Evolutionary conservation across 1,140 invertebrate species (phyloP).

Genomic region (Drosophila elegans): DNA sequence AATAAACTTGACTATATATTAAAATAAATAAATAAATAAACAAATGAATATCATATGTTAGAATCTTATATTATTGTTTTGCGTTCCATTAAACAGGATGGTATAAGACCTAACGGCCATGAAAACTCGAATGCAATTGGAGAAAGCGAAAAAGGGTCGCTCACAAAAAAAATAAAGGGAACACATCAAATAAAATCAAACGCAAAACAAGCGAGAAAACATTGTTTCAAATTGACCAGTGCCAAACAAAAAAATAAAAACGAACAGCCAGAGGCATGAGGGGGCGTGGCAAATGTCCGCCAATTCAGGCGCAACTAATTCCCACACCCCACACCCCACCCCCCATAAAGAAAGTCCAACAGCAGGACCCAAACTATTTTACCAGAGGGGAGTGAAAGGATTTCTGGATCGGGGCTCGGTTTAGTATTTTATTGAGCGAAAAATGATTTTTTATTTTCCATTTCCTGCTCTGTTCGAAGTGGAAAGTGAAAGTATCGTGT

Average conservation of each 20-base stretch:
- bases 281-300: constrained; percentile 59
- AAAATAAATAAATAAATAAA: too few species aligned
- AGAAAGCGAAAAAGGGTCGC: constrained; percentile 37
- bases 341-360: neutral
- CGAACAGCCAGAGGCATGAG: neutral
- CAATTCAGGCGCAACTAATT: constrained; percentile 84
- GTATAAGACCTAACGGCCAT: constrained; percentile 16
- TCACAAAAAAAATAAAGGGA: constrained; percentile 59
- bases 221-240: constrained; percentile 80
- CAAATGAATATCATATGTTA: constrained; percentile 6
- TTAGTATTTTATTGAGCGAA: constrained; percentile 83
- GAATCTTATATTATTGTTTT: constrained; percentile 53
- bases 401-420: constrained; percentile 29
- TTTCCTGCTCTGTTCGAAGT: constrained; percentile 61
- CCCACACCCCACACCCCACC: constrained; percentile 31
- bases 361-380: constrained; percentile 50
- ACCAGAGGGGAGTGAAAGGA: constrained; percentile 30
- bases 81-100: constrained; percentile 53
- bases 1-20: too few species aligned
- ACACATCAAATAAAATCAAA: constrained; percentile 79
- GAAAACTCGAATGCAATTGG: constrained; percentile 52
- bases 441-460: constrained; percentile 84
- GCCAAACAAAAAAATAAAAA: constrained; percentile 41
- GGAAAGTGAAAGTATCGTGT: constrained; percentile 72
- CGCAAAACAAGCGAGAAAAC: constrained; percentile 80